A percentile compares a stretch with the other conserved stretches of the same genome.
These are phyloP conservation scores for Dasysyrphus albostriatus DNA, from an alignment of 2,888 invertebrate species.

Conservation along the genomic window DNA sequence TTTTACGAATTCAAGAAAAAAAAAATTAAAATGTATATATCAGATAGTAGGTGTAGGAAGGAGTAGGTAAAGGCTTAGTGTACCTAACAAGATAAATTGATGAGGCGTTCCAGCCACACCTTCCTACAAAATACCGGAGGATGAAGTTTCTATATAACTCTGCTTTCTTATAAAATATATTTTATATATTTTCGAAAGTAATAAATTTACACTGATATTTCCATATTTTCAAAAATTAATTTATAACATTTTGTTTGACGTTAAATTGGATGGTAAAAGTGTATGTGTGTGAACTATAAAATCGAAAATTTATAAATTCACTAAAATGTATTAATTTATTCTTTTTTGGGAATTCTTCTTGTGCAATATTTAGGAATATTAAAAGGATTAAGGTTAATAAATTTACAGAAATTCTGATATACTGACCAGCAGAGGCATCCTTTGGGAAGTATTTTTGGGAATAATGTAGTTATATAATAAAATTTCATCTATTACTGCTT, in stretches of 20 bases:
- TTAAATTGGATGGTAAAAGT: neutral
- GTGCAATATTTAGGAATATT: too few species aligned
- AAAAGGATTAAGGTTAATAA: too few species aligned
- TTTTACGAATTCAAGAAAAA: constrained; percentile 2
- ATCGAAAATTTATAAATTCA: neutral
- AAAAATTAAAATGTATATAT: neutral
- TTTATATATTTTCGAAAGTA: constrained; percentile 6
- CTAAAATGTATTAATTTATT: neutral
- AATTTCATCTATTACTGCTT: too few species aligned
- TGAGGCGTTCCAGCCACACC: neutral
- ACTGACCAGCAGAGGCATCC: too few species aligned
- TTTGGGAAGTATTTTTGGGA: too few species aligned
- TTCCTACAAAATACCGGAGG: constrained; percentile 2
- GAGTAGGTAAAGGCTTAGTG: neutral
- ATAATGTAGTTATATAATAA: too few species aligned
- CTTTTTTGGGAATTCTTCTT: too few species aligned
- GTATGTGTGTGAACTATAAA: neutral
- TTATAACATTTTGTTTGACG: constrained; percentile 20
- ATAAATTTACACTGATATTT: constrained; percentile 55
- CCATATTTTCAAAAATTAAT: constrained; percentile 35
- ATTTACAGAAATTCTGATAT: too few species aligned
- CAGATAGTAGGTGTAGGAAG: constrained; percentile 19
- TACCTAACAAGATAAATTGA: constrained; percentile 53
- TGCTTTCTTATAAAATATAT: constrained; percentile 2
- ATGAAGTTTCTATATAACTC: constrained; percentile 33